These are phyloP conservation scores for Oplegnathus fasciatus DNA, from an alignment of 2,113 vertebrate species.

Conservation along the genomic window DNA sequence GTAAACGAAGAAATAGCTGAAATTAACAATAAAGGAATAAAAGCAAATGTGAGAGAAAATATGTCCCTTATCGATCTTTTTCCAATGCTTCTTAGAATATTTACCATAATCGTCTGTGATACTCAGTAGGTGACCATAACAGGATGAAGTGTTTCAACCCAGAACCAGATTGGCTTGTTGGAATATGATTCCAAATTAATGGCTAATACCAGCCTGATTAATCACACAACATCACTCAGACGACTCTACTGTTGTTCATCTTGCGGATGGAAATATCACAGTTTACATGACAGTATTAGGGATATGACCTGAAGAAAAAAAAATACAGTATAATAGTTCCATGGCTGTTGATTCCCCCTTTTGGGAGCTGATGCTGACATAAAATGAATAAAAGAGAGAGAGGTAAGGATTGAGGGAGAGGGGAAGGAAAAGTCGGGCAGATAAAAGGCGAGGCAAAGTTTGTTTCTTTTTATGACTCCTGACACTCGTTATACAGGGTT, in stretches of 20 bases:
- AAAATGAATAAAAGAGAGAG: slow-evolving; percentile 35
- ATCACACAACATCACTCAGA: not conserved
- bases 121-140: too few species aligned
- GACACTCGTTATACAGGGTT: slow-evolving; percentile 61
- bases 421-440: slow-evolving; percentile 13
- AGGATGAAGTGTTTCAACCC: too few species aligned
- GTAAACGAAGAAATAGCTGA: too few species aligned
- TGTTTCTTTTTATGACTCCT: slow-evolving; percentile 64
- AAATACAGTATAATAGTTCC: slow-evolving; percentile 12
- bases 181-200: too few species aligned
- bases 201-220: too few species aligned
- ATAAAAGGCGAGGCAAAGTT: slow-evolving; percentile 48
- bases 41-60: too few species aligned
- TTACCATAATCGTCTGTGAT: too few species aligned
- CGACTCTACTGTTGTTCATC: not conserved
- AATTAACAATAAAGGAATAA: not conserved
- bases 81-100: too few species aligned
- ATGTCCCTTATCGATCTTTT: too few species aligned
- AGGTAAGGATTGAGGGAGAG: slow-evolving; percentile 10
- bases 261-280: slow-evolving; percentile 7
- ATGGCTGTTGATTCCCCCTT: slow-evolving; percentile 44
- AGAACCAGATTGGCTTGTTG: not conserved
- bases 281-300: not conserved
- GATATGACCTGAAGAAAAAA: slow-evolving; percentile 23
- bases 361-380: slow-evolving; percentile 48